Conservation (phyloP, 2,888 invertebrate species). For the Thecophora atra region DNA sequence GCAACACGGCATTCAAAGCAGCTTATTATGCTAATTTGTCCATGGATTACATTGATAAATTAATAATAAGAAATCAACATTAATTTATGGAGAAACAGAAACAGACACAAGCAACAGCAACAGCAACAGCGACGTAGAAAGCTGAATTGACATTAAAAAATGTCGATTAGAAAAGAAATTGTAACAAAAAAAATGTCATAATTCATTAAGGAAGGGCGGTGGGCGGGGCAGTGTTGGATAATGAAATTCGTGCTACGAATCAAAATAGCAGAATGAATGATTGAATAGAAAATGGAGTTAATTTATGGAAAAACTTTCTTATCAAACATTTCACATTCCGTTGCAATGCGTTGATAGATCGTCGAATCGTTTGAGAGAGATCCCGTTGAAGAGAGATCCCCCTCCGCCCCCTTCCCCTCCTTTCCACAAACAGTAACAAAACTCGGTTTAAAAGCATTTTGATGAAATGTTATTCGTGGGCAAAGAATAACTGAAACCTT, state of each 20-base stretch:
- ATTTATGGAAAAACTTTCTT: conserved; percentile 23
- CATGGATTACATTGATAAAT: conserved; percentile 30
- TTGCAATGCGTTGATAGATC: too few relatives aligned
- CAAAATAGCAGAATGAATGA: not conserved
- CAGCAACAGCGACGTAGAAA: conserved; percentile 4
- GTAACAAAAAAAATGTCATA: conserved; percentile 26
- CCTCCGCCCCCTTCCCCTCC: too few relatives aligned
- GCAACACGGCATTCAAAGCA: conserved; percentile 28
- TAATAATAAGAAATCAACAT: conserved; percentile 17
- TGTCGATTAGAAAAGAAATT: conserved; percentile 17
- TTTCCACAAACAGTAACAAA: too few relatives aligned
- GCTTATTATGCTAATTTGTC: conserved; percentile 26
- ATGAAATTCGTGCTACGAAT: not conserved
- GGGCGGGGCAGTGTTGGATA: not conserved
- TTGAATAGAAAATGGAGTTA: not conserved
- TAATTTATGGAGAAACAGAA: not conserved
- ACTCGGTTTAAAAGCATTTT: too few relatives aligned
- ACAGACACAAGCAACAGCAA: not conserved
- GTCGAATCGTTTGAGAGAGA: too few relatives aligned
- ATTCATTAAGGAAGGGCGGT: not conserved
- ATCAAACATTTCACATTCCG: not conserved
- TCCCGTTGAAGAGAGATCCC: too few relatives aligned
- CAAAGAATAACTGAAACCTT: too few relatives aligned
- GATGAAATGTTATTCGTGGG: too few relatives aligned
- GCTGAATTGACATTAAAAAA: not conserved